Evolutionary conservation across 2,113 vertebrate genomes (phyloP).

Genomic region (Heloderma charlesbogerti): DNA sequence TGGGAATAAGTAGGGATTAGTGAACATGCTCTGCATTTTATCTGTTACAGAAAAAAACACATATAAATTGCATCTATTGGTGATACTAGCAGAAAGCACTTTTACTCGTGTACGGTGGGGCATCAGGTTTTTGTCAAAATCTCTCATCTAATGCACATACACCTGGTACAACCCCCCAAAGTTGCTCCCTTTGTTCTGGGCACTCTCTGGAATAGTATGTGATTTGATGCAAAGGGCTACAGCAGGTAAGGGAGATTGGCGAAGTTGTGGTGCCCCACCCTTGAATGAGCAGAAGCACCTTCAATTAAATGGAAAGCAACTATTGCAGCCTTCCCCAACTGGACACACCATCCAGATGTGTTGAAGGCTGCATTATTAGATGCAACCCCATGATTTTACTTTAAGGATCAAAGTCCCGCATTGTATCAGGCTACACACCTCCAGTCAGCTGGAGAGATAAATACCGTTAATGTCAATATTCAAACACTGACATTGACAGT

Average conservation of each 20-base stretch:
- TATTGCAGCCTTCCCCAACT: no score
- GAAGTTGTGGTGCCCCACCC: not conserved
- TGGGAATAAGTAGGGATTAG: not conserved
- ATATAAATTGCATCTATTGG: not conserved
- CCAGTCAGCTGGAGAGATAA: not conserved
- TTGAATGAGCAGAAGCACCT: not conserved
- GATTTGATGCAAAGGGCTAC: not conserved
- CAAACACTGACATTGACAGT: no score
- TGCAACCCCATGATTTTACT: not conserved
- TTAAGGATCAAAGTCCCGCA: not conserved
- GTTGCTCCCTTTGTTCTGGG: not conserved
- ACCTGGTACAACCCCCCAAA: not conserved
- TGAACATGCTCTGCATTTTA: not conserved
- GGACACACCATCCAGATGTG: no score
- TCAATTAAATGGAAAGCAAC: no score
- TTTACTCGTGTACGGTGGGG: not conserved
- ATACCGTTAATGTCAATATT: not conserved
- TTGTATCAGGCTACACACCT: not conserved
- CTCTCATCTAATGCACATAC: not conserved
- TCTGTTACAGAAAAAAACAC: not conserved
- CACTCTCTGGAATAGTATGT: not conserved
- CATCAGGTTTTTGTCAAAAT: not conserved
- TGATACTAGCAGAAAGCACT: no score
- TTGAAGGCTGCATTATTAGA: not conserved
- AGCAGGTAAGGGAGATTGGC: not conserved